phyloP scores from a whole-genome alignment of 1,140 invertebrate species.

The Stegodyphus mimosarum region DNA sequence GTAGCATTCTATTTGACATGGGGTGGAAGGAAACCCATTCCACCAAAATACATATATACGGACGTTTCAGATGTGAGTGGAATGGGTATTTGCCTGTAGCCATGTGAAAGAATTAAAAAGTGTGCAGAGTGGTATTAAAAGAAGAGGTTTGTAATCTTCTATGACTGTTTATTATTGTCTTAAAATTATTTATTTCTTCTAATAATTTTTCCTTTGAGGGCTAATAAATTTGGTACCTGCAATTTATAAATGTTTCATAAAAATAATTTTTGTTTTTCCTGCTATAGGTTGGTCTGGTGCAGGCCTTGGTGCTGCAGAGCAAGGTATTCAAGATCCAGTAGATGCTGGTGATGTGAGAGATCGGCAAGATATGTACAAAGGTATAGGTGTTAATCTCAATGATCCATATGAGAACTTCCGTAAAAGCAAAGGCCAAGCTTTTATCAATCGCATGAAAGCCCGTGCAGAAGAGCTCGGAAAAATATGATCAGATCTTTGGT shows the following conservation, averaged over 20 bases:
- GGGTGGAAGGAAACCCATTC: no score
- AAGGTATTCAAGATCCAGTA: constrained; percentile 94
- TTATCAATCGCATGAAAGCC: constrained; percentile 95
- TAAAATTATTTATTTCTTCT: no score
- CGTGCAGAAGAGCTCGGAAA: constrained; percentile 79
- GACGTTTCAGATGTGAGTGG: no score
- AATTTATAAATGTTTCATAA: neutral
- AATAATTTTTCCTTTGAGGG: no score
- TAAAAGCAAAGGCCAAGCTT: constrained; percentile 95
- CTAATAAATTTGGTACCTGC: no score
- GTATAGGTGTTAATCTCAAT: constrained; percentile 77
- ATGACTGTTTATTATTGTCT: no score
- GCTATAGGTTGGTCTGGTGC: constrained; percentile 84
- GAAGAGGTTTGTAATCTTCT: no score
- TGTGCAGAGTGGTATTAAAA: no score
- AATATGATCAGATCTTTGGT: constrained; percentile 14
- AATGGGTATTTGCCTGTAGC: no score
- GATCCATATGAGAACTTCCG: constrained; percentile 97
- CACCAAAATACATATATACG: no score
- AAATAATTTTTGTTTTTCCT: neutral
- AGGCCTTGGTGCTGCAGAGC: constrained; percentile 90
- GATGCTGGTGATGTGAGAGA: constrained; percentile 92
- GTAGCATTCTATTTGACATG: no score
- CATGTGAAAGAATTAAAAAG: no score
- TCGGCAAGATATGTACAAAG: constrained; percentile 89